phyloP scores from a whole-genome alignment of 2,888 invertebrate species.

The Folsomia candida region DNA sequence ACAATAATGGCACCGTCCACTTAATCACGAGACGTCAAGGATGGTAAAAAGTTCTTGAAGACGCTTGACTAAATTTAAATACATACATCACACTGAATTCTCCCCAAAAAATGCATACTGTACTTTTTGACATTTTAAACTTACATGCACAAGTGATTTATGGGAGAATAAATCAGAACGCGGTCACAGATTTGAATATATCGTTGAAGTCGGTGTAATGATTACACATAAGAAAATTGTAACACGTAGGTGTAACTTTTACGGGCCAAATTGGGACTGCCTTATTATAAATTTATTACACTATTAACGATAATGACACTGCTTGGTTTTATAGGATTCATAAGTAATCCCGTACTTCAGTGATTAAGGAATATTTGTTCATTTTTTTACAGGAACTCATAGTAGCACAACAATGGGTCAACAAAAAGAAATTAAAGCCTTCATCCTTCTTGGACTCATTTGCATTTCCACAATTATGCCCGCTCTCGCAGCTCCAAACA shows the following conservation, averaged over 20 bases:
- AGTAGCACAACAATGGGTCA: conserved; percentile 48
- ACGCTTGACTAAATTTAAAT: too few species aligned
- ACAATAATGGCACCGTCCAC: too few species aligned
- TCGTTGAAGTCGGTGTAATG: neutral
- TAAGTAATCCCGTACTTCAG: too few species aligned
- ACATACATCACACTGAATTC: too few species aligned
- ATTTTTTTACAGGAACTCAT: too few species aligned
- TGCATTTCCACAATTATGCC: conserved; percentile 66
- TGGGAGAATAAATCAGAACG: neutral
- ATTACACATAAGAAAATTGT: neutral
- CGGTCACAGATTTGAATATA: too few species aligned
- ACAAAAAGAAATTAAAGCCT: conserved; percentile 65
- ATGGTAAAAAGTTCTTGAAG: too few species aligned
- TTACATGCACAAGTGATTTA: neutral
- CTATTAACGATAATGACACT: neutral
- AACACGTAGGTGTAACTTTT: neutral
- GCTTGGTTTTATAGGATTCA: too few species aligned
- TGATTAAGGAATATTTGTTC: too few species aligned
- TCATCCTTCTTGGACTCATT: conserved; percentile 69
- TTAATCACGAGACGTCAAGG: too few species aligned
- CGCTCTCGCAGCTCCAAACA: conserved; percentile 65
- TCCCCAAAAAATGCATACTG: too few species aligned
- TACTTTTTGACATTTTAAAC: too few species aligned
- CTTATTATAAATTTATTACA: neutral
- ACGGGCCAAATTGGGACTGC: neutral